Base-by-base conservation (phyloP, 1,140 invertebrate genomes). In the Drosophila yakuba region DNA sequence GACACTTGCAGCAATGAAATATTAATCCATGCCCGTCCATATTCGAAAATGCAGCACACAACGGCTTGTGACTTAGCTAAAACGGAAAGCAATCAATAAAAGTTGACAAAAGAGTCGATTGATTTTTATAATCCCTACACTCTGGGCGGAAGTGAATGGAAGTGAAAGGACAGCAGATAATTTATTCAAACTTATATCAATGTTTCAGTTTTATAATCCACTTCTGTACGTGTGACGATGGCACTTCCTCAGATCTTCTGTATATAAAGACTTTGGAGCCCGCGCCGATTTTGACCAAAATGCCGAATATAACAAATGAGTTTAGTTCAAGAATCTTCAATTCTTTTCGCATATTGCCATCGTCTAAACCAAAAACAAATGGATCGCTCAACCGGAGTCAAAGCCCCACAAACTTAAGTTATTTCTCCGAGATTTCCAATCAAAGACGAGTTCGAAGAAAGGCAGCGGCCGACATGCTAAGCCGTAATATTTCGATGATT, bases 401-500 rank as follows among this genome's bases (percentile, higher is more conserved):
- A 52, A 38, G 28, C 52, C 8, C 39, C 8, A 52, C 23, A 12
- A 7, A n/a, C 20, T 3, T 59, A 25, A 14, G 17, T 8, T 25
- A 50, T 43, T 43, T 66, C 35, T 35, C 68, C 17, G 25, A 62
- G 60, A 14, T 64, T 8, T 25, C 51, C 39, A 12, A 58, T 35
- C 17, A 59, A 15, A 28, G 25, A 36, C 20, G 50, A 32, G 52
- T 52, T 7, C 58, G 54, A 0, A 93, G 95, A 51, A 94, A 93
- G 15, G 93, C 93, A 1, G 93, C 94, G 0, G 95, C 95, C 56
- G 96, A 96, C 63, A 94, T 95, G 20, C 94, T 97, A 1, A 96
- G 96, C 28, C 95, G 94, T 67, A 97, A 97, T 80, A 97, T 97
- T 32, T 96, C 96, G 0, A 94, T 96, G 78, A 95, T 98, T 1